Evolutionary conservation across 1,140 invertebrate species (phyloP).

Genomic region (Brachionus angularis): DNA sequence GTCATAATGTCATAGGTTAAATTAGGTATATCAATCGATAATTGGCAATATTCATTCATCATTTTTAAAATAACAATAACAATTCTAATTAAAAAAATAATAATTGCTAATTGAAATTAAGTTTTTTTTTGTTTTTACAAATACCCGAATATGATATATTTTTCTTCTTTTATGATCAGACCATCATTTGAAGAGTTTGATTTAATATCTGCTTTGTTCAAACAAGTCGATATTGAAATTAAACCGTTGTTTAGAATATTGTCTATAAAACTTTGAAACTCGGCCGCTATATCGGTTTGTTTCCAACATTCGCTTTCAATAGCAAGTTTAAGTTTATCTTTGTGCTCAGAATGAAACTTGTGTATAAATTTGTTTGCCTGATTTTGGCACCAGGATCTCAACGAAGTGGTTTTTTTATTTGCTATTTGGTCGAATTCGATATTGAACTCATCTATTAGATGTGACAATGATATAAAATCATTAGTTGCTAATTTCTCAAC

Average conservation of each 20-base stretch:
- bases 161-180: conserved; percentile 72
- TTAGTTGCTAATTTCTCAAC: conserved; percentile 57
- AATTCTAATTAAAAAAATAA: conserved; percentile 14
- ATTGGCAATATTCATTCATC: conserved; percentile 80
- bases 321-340: conserved; percentile 54
- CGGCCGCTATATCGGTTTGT: conserved; percentile 78
- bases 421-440: conserved; percentile 71
- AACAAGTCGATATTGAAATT: too few relatives aligned
- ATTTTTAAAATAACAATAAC: conserved; percentile 45
- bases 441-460: conserved; percentile 74
- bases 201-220: background rate
- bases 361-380: conserved; percentile 38
- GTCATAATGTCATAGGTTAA: conserved; percentile 70
- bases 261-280: conserved; percentile 78
- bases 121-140: conserved; percentile 45
- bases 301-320: conserved; percentile 90
- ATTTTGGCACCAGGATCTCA: conserved; percentile 59
- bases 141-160: conserved; percentile 75
- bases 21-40: conserved; percentile 64
- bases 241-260: conserved; percentile 55
- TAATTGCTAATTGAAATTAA: background rate
- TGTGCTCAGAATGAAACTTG: conserved; percentile 16
- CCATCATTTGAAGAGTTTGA: conserved; percentile 50
- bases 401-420: conserved; percentile 71
- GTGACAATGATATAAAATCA: conserved; percentile 60